These are phyloP conservation scores for Melanotaenia trifasciata DNA, from an alignment of 2,797 vertebrate species.

Conservation along the genomic window DNA sequence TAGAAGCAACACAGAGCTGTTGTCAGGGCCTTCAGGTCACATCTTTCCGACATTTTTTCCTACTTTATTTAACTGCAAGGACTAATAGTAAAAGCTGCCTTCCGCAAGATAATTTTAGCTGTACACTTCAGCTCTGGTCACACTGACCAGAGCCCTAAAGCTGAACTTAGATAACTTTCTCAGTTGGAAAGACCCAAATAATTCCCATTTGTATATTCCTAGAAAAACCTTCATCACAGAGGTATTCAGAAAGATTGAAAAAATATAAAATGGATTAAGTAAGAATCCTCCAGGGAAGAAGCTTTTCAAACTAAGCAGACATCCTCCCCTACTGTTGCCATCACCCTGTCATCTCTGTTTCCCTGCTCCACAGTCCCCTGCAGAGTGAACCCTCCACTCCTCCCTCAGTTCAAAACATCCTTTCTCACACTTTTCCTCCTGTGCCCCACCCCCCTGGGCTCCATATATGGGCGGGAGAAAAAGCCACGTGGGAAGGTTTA, in stretches of 20 bases:
- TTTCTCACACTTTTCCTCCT: constrained; percentile 47
- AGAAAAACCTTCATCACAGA: constrained; percentile 27
- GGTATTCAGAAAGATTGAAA: background rate
- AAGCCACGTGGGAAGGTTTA: constrained; percentile 85
- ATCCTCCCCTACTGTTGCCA: constrained; percentile 9
- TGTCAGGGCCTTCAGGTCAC: constrained; percentile 87
- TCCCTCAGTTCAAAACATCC: constrained; percentile 52
- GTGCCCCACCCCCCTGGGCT: constrained; percentile 73
- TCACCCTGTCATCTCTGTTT: constrained; percentile 16
- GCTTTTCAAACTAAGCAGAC: background rate
- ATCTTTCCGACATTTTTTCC: constrained; percentile 89
- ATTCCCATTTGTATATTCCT: constrained; percentile 26
- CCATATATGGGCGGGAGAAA: constrained; percentile 81
- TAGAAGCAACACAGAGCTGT: constrained; percentile 96
- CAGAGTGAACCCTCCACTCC: constrained; percentile 69
- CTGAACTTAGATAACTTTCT: background rate
- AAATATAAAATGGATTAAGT: background rate
- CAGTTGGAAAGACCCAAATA: background rate
- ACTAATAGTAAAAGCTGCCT: background rate
- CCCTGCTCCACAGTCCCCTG: constrained; percentile 64
- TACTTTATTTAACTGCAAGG: constrained; percentile 15
- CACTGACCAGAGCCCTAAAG: background rate
- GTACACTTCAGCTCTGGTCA: constrained; percentile 10
- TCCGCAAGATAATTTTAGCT: constrained; percentile 2
- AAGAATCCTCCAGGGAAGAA: background rate